A percentile compares a stretch with the other conserved stretches of the same genome.
These are phyloP conservation scores for Aphidoletes aphidimyza DNA, from an alignment of 2,888 invertebrate genomes.

Conservation along the genomic window DNA sequence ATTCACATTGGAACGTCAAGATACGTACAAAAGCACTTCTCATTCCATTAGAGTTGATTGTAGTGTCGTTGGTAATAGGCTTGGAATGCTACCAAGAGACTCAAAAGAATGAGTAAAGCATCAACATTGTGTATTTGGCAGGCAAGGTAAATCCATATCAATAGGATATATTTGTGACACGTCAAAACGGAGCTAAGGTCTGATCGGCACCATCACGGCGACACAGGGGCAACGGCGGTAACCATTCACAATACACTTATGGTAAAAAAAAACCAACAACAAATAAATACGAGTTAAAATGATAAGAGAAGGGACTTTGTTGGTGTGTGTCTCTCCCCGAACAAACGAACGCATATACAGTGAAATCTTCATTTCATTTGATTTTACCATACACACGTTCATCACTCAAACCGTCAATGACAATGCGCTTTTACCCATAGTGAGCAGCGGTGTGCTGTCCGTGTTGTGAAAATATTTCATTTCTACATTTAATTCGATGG, in stretches of 20 bases:
- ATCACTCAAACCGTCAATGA: conserved; percentile 9
- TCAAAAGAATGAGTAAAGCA: background rate
- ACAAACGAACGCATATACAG: background rate
- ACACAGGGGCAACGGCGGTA: too few species aligned
- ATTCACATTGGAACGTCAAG: background rate
- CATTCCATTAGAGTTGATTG: conserved; percentile 38
- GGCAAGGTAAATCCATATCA: conserved; percentile 31
- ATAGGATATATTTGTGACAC: conserved; percentile 37
- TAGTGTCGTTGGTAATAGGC: background rate
- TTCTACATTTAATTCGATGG: conserved; percentile 24
- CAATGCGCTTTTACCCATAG: conserved; percentile 17
- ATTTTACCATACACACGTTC: conserved; percentile 24
- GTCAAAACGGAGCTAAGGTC: background rate
- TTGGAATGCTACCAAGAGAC: background rate
- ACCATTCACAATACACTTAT: background rate
- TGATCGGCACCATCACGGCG: background rate
- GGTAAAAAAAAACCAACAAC: background rate
- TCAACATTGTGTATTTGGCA: conserved; percentile 24
- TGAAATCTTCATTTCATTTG: conserved; percentile 1
- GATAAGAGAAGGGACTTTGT: background rate
- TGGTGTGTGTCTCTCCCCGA: background rate
- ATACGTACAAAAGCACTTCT: conserved; percentile 6
- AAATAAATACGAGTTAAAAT: background rate
- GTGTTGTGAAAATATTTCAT: conserved; percentile 31
- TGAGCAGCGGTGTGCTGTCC: background rate